A percentile compares a stretch with the other conserved stretches of the same genome.
Evolutionary conservation across 2,113 vertebrate genomes (phyloP).

Genomic region (Ictidomys tridecemlineatus): DNA sequence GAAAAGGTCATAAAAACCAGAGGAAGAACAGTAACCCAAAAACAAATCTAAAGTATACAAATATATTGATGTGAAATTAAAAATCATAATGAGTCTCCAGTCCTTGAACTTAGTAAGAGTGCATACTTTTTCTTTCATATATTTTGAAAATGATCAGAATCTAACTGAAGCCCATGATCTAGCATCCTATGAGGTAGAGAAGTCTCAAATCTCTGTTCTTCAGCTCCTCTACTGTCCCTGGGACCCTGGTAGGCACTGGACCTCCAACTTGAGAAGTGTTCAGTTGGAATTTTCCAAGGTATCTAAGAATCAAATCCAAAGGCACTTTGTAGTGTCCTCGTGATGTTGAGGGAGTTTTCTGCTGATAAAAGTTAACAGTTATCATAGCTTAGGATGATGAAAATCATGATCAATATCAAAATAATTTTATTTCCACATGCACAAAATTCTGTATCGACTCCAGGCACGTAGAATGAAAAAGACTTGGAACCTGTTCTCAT

Average conservation of each 20-base stretch:
- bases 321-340: not conserved
- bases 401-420: slow-evolving; percentile 3
- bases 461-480: not conserved
- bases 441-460: not conserved
- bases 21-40: slow-evolving; percentile 68
- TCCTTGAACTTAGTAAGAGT: not conserved
- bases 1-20: slow-evolving; percentile 87
- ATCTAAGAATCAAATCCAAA: slow-evolving; percentile 17
- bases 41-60: slow-evolving; percentile 22
- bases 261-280: not conserved
- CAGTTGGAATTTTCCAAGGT: not conserved
- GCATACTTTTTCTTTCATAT: not conserved
- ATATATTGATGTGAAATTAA: not conserved
- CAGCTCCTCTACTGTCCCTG: not conserved
- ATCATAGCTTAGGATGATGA: not conserved
- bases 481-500: not conserved
- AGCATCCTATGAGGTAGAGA: not conserved
- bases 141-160: slow-evolving; percentile 5
- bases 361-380: slow-evolving; percentile 40
- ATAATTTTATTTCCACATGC: not conserved
- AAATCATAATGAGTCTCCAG: not conserved
- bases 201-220: not conserved
- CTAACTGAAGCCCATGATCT: not conserved
- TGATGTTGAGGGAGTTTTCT: not conserved
- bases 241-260: not conserved